These are phyloP conservation scores for Anneissia japonica DNA, from an alignment of 35 echinoderm and acorn worm genomes.

Conservation along the genomic window DNA sequence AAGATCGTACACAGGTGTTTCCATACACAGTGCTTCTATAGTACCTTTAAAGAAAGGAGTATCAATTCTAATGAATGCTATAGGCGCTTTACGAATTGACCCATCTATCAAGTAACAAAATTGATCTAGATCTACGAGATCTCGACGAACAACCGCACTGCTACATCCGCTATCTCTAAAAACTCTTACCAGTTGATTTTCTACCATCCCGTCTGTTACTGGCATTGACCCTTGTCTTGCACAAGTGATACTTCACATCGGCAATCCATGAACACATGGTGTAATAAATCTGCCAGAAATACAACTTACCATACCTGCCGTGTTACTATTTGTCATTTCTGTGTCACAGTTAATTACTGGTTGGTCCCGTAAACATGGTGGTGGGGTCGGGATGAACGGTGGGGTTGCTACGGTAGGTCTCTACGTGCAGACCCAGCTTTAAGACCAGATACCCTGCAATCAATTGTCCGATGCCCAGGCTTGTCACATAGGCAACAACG, in stretches of 20 bases:
- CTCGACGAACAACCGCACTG: conserved; percentile 9
- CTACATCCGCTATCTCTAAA: conserved; percentile 44
- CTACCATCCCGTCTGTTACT: conserved; percentile 14
- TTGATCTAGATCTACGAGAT: conserved; percentile 12
- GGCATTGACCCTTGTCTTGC: conserved; percentile 5
- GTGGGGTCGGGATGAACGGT: too few relatives aligned
- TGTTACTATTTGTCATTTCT: background rate
- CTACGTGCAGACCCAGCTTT: too few relatives aligned
- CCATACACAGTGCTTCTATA: conserved; percentile 41
- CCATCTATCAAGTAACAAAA: conserved; percentile 51
- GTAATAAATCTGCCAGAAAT: background rate
- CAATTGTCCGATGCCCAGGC: conserved; percentile 4
- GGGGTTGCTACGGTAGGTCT: too few relatives aligned
- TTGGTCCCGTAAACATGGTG: too few relatives aligned
- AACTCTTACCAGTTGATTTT: conserved; percentile 3
- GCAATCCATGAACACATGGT: conserved; percentile 24
- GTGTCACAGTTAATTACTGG: background rate
- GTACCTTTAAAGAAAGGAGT: conserved; percentile 45
- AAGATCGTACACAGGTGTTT: conserved; percentile 46
- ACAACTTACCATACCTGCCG: background rate
- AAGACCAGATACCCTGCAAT: conserved; percentile 17
- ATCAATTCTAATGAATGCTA: conserved; percentile 24
- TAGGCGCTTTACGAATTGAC: conserved; percentile 8
- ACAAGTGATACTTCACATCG: conserved; percentile 37
- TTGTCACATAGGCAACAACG: conserved; percentile 46